Evolutionary conservation across 2,888 invertebrate species (phyloP).

Genomic region (Phengaris alcon): DNA sequence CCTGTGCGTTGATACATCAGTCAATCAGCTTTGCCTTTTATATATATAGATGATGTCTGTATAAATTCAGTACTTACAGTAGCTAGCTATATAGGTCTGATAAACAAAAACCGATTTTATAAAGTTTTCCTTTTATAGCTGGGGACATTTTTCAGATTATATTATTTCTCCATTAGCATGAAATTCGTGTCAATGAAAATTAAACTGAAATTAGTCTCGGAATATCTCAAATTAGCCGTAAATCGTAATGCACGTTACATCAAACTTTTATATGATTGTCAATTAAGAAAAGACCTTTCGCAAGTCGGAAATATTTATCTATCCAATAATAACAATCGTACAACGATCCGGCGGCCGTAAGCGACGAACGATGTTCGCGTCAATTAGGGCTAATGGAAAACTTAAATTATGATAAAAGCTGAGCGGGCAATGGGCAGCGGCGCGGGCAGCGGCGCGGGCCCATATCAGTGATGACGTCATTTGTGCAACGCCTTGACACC

Average conservation of each 20-base stretch:
- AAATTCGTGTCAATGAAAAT: conserved; percentile 62
- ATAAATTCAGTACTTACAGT: no score
- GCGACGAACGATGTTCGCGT: conserved; percentile 78
- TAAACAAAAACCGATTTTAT: not conserved
- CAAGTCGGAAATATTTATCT: conserved; percentile 74
- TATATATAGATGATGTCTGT: no score
- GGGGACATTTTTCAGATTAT: conserved; percentile 20
- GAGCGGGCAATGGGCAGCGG: conserved; percentile 62
- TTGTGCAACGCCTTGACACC: conserved; percentile 34
- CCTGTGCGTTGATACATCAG: no score
- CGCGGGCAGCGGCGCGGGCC: conserved; percentile 60
- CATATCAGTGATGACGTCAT: conserved; percentile 44
- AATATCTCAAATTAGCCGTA: conserved; percentile 55
- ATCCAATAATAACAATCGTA: conserved; percentile 73
- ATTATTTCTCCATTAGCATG: conserved; percentile 69
- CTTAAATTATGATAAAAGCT: conserved; percentile 80
- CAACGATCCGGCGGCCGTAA: conserved; percentile 66
- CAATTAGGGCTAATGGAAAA: conserved; percentile 79
- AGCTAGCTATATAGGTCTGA: no score
- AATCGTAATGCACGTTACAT: not conserved
- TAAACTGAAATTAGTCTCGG: conserved; percentile 67
- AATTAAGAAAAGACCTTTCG: conserved; percentile 69
- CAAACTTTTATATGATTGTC: conserved; percentile 66
- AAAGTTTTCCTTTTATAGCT: not conserved
- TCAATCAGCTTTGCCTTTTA: no score